A percentile compares a stretch with the other conserved stretches of the same genome.
These are phyloP conservation scores for Acrocyrtus sp. DNA, from an alignment of 2,888 invertebrate species.

Conservation along the genomic window DNA sequence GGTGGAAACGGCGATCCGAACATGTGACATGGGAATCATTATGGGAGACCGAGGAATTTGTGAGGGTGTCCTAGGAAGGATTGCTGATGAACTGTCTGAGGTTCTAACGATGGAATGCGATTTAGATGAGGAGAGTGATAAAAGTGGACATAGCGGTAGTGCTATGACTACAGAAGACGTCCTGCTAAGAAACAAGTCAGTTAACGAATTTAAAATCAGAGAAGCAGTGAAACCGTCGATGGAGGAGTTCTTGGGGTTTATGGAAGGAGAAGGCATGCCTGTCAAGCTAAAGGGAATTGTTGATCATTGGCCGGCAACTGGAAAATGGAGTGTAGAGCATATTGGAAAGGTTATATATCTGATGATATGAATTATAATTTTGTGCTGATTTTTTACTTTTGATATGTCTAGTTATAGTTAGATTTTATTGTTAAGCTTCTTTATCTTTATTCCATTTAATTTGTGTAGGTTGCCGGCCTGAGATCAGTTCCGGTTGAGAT, in stretches of 20 bases:
- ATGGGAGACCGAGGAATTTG: conserved; percentile 76
- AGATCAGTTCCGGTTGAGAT: conserved; percentile 95
- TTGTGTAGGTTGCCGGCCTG: conserved; percentile 75
- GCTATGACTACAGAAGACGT: neutral
- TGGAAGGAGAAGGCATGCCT: conserved; percentile 72
- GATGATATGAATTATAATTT: neutral
- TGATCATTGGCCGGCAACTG: conserved; percentile 86
- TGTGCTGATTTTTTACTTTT: no score
- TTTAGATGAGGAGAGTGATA: neutral
- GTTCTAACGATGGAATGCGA: neutral
- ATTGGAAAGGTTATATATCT: conserved; percentile 69
- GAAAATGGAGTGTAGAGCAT: conserved; percentile 82
- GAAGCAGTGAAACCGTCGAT: conserved; percentile 71
- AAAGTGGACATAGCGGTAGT: neutral
- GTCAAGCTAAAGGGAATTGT: conserved; percentile 72
- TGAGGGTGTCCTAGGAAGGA: conserved; percentile 65
- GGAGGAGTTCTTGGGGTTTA: conserved; percentile 74
- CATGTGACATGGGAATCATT: conserved; percentile 79
- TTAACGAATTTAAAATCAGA: conserved; percentile 24
- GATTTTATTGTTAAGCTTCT: neutral
- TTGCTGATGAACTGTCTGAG: conserved; percentile 45
- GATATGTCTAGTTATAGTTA: no score
- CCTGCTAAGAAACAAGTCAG: conserved; percentile 11
- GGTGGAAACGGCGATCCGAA: conserved; percentile 9
- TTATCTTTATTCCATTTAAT: neutral